Conservation (phyloP, 2,113 vertebrate genomes). For the Hippopotamus amphibius region DNA sequence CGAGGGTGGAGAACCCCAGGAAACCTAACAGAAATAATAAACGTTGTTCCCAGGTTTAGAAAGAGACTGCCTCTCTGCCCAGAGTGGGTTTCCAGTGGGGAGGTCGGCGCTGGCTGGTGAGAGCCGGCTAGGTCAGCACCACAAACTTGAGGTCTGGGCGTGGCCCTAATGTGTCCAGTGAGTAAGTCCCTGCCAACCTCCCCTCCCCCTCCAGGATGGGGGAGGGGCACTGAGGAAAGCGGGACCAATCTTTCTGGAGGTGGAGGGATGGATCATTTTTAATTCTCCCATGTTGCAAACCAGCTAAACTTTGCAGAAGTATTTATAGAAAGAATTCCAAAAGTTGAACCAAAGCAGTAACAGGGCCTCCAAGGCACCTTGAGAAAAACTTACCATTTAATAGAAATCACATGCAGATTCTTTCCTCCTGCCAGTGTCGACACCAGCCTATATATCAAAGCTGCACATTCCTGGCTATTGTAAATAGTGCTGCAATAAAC, state of each 20-base stretch:
- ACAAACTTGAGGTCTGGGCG: background rate
- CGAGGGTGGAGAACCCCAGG: background rate
- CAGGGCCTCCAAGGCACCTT: background rate
- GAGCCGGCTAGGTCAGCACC: background rate
- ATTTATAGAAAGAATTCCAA: background rate
- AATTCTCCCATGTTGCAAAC: background rate
- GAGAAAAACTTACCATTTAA: background rate
- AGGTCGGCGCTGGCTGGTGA: background rate
- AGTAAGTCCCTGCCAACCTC: slow-evolving; percentile 53
- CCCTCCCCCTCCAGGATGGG: background rate
- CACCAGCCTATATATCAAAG: too few species aligned
- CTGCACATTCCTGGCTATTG: background rate
- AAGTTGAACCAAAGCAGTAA: background rate
- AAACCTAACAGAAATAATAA: slow-evolving; percentile 25
- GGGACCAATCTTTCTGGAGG: background rate
- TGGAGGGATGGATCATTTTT: background rate
- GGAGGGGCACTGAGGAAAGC: background rate
- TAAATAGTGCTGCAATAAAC: too few species aligned
- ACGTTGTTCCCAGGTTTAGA: slow-evolving; percentile 46
- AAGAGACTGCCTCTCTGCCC: slow-evolving; percentile 21
- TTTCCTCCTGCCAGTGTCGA: background rate
- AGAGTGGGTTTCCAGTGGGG: background rate
- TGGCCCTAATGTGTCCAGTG: background rate
- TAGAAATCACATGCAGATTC: background rate
- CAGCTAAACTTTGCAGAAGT: background rate